Evolutionary conservation across 2,797 vertebrate genomes (phyloP), one percentile per base, ranked within the genome.

Genomic region (Sebastes reedi): DNA sequence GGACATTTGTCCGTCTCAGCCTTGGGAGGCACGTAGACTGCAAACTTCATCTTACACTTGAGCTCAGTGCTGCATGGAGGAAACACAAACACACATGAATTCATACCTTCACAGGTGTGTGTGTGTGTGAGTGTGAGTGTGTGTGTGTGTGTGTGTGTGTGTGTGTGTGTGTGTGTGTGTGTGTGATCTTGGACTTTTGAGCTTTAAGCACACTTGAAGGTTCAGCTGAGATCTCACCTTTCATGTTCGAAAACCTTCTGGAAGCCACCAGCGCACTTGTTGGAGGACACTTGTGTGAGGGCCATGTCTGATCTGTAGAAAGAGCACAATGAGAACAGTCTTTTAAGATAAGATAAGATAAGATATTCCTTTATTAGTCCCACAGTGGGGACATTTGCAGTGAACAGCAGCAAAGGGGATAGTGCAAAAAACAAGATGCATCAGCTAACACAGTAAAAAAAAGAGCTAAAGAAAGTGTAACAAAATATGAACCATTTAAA

Each of bases 181-280:
- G 14, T 60, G 58, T 61, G 18, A 56, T n/a, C 27, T 22, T 22
- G 4, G 8, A 58, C 50, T 6, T 36, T 10, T 24, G 8, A 39
- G 22, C 25, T 24, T 16, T 24, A 0, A n/a, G 42, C 32, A 50
- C 66, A 36, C 22, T 22, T 59, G 58, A 46, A 52, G 10, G 18
- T 32, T 20, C 6, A n/a, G 36, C 4, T 0, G 3, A 52, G 3
- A 34, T 30, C 68, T 81, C 81, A 99, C 98, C 98, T 99, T 81
- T 98, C 97, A 25, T 99, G 98, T 86, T 99, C 98, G 79, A 97
- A 99, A 16, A 99, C 98, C 87, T 99, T 99, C 95, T 99, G 98
- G 87, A 96, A 96, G 32, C 98, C 98, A 1, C 96, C 97, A 22
- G 96, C 97, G 65, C 98, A 98, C 88, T 97, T 98, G 90, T 96